phyloP scores from a whole-genome alignment of 2,888 invertebrate species.

The Nomada fabriciana region DNA sequence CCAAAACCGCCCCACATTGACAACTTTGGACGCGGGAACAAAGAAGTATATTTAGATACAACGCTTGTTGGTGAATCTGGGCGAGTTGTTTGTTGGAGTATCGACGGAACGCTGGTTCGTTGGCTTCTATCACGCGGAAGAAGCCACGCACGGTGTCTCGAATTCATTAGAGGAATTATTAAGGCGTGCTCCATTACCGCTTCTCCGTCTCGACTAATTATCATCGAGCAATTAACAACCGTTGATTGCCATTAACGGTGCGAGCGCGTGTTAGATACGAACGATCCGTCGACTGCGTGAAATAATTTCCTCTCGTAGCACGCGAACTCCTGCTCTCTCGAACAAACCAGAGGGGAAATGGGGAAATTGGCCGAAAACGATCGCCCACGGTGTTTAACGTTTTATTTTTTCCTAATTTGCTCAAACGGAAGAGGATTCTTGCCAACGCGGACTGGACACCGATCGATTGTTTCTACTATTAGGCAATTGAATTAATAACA shows the following conservation, averaged over 20 bases:
- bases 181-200: conserved; percentile 75
- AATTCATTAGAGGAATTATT: conserved; percentile 79
- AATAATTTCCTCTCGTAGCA: conserved; percentile 46
- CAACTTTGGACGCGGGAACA: no score
- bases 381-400: no score
- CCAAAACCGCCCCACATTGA: no score
- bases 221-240: conserved; percentile 80
- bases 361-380: background rate
- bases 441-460: background rate
- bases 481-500: background rate
- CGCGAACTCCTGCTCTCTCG: conserved; percentile 23
- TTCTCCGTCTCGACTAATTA: conserved; percentile 73
- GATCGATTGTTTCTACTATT: background rate
- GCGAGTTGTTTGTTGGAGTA: background rate
- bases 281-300: conserved; percentile 39
- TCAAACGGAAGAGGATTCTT: background rate
- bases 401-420: background rate
- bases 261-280: conserved; percentile 47
- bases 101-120: conserved; percentile 40
- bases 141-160: conserved; percentile 55
- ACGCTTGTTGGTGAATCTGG: background rate
- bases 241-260: conserved; percentile 80
- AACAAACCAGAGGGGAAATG: conserved; percentile 14
- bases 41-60: no score
- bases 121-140: conserved; percentile 46